Conservation (phyloP, 2,113 vertebrate species). For the Ceyx margarethae region DNA sequence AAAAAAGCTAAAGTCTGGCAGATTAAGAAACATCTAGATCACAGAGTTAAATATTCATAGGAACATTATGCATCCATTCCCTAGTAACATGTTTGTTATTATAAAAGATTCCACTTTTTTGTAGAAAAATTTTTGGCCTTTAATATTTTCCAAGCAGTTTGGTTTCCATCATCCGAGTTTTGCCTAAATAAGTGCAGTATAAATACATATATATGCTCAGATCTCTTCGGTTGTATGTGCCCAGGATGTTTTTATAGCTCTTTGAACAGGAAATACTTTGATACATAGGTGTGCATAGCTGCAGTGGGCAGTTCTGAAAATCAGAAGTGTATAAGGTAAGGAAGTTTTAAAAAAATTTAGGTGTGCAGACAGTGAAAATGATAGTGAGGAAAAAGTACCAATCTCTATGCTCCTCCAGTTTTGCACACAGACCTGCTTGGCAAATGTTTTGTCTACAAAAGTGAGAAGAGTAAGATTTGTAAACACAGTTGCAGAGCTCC, state of each 20-base stretch:
- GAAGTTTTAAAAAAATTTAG: background rate
- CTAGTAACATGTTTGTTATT: background rate
- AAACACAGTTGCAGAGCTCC: background rate
- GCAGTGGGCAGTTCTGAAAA: background rate
- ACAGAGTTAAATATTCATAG: background rate
- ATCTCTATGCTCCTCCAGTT: background rate
- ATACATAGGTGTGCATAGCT: accelerated
- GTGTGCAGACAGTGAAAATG: background rate
- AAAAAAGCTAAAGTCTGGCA: background rate
- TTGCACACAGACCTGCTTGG: background rate
- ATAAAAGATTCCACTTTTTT: background rate
- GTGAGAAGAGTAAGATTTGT: background rate
- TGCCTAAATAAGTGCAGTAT: background rate
- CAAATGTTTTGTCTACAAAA: background rate
- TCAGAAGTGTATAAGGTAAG: accelerated
- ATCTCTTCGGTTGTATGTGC: accelerated
- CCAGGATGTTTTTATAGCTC: background rate
- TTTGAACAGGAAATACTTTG: background rate
- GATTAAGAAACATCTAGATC: background rate
- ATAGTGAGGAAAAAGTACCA: background rate
- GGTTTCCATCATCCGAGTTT: background rate
- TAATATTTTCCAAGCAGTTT: background rate
- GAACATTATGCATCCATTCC: background rate
- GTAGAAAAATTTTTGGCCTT: background rate
- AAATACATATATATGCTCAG: accelerated